Conservation (phyloP, 2,888 invertebrate species). For the Leptogaster cylindrica region DNA sequence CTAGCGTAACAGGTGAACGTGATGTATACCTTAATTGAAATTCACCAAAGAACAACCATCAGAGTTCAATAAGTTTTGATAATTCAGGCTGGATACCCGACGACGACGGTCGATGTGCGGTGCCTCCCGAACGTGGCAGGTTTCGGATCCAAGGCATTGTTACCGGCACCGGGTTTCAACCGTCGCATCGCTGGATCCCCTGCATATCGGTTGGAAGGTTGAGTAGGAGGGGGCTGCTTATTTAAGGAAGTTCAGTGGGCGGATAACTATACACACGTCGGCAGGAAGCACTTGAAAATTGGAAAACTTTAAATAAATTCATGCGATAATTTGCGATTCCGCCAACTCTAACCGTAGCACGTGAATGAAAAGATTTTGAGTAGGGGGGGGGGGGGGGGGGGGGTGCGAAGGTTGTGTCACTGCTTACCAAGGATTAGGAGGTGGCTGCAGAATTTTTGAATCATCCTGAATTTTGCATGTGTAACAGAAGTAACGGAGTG, state of each 20-base stretch:
- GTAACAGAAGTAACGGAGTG: too few relatives aligned
- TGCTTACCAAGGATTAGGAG: too few relatives aligned
- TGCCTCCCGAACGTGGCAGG: not conserved
- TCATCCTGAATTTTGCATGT: too few relatives aligned
- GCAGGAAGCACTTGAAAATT: constrained; percentile 26
- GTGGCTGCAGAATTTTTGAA: too few relatives aligned
- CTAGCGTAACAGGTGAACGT: constrained; percentile 34
- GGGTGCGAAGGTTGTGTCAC: too few relatives aligned
- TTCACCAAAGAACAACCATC: constrained; percentile 36
- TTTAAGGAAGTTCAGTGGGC: constrained; percentile 24
- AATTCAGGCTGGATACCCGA: not conserved
- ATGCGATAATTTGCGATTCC: constrained; percentile 26
- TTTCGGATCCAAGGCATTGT: not conserved
- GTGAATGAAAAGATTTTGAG: not conserved
- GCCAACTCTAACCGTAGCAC: not conserved
- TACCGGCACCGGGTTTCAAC: too few relatives aligned
- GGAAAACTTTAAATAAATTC: constrained; percentile 33
- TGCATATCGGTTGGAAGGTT: too few relatives aligned
- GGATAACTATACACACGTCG: constrained; percentile 3
- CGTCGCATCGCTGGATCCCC: too few relatives aligned
- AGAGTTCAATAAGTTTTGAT: constrained; percentile 39
- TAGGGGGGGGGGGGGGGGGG: too few relatives aligned
- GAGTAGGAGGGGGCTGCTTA: too few relatives aligned
- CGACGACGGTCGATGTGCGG: too few relatives aligned
- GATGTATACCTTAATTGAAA: constrained; percentile 39